These are phyloP conservation scores for Piprites chloris DNA, from an alignment of 2,113 vertebrate species.

Conservation along the genomic window DNA sequence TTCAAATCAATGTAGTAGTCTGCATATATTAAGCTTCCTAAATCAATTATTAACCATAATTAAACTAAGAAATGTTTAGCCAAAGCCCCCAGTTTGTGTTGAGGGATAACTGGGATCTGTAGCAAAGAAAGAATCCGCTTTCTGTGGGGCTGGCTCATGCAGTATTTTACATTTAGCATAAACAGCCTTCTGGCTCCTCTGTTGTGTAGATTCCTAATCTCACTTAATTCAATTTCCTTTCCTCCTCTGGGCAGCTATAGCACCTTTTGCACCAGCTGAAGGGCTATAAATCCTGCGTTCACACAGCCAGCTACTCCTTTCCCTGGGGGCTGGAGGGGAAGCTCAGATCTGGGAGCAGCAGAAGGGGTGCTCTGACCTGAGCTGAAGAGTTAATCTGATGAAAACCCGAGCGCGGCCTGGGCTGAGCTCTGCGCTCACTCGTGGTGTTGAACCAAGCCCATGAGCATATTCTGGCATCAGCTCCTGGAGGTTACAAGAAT, in stretches of 20 bases:
- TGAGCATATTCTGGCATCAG: conserved; percentile 26
- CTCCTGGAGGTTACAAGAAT: conserved; percentile 60
- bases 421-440: not conserved
- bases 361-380: not conserved
- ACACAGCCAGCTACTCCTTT: not conserved
- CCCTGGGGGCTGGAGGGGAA: not conserved
- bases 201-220: not conserved
- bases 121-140: not conserved
- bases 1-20: not conserved
- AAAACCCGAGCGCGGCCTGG: not conserved
- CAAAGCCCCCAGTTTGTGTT: not conserved
- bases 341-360: not conserved
- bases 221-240: not conserved
- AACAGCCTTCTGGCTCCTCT: not conserved
- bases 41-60: not conserved
- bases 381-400: conserved; percentile 48
- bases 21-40: not conserved
- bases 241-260: not conserved
- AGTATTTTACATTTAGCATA: not conserved
- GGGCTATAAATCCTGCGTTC: not conserved
- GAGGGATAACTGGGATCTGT: not conserved
- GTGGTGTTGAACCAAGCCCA: conserved; percentile 37
- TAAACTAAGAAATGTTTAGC: not conserved
- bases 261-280: conserved; percentile 5
- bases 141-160: not conserved